These are phyloP conservation scores for Metaphire vulgaris DNA, from an alignment of 1,140 invertebrate genomes.

Conservation along the genomic window DNA sequence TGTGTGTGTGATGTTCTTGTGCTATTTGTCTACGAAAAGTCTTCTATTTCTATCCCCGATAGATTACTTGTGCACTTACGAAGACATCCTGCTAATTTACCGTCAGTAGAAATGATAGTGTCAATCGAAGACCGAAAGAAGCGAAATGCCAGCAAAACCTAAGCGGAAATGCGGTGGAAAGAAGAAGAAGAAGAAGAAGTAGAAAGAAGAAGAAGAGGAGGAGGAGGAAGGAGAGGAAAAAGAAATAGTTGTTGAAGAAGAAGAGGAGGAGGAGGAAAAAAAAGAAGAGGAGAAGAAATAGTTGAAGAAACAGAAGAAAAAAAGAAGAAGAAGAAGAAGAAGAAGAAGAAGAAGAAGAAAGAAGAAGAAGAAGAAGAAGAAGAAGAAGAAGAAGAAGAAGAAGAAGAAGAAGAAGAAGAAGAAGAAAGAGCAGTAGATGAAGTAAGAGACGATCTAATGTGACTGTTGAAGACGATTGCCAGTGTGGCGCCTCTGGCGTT, in stretches of 20 bases:
- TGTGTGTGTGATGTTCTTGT: too few relatives aligned
- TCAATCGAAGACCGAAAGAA: too few relatives aligned
- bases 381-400: neutral
- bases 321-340: neutral
- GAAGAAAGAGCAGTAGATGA: neutral
- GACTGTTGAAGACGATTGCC: too few relatives aligned
- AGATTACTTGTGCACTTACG: too few relatives aligned
- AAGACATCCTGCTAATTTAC: too few relatives aligned
- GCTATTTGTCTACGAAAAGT: too few relatives aligned
- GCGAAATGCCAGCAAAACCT: too few relatives aligned
- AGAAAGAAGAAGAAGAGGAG: neutral
- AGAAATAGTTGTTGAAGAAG: too few relatives aligned
- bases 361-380: neutral
- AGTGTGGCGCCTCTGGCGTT: too few relatives aligned
- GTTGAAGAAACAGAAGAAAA: neutral
- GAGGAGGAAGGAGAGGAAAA: neutral
- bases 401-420: neutral
- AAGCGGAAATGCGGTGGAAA: neutral
- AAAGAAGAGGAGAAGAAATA: neutral
- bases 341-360: neutral
- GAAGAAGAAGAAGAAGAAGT: neutral
- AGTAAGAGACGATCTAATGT: neutral
- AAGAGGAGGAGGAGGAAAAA: neutral
- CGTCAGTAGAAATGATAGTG: too few relatives aligned
- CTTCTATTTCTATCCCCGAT: too few relatives aligned